Base-by-base conservation (phyloP, 2,888 invertebrate genomes). In the Thereva unica region DNA sequence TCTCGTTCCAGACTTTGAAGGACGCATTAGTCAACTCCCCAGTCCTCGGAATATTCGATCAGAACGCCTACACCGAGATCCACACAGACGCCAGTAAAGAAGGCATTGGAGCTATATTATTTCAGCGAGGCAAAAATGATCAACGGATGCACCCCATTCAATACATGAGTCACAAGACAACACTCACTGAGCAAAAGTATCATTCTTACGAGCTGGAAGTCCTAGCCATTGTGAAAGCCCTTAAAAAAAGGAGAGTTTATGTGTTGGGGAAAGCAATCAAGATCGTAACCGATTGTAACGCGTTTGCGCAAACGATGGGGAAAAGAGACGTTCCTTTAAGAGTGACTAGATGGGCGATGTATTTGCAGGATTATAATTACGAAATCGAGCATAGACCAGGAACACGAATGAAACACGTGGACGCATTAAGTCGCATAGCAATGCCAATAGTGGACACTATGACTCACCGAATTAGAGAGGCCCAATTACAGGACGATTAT, bases 171-270 rank as follows among this genome's bases (percentile, higher is more conserved):
- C 42, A 57, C 23, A 67, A 68, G 23, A 67, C 67, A 1, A 57
- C 55, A 1, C 12, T n/a, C 4, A 38, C 12, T 38, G 63, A 69
- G 56, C 59, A 59, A 10, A 55, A 47, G 34, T 66, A 64, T 23
- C 47, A 59, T 6, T 61, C 66, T 4, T 67, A 67, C 35, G 67
- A 69, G 40, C 12, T 69, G 8, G 69, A 67, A 12, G 67, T 67
- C 12, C 37, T 67, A 2, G 67, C 67, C 6, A 52, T 69, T 5
- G 47, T 67, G 2, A 1, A 23, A 23, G 23, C 23, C 23, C 23
- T 23, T 23, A 23, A 23, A 23, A 23, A 23, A 2, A 2, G 23
- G 23, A 23, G 23, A 23, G 23, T 23, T 23, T 23, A 23, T 23
- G 23, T 23, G 23, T 23, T 23, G 2, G 23, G 23, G 2, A 23